A percentile compares a stretch with the other conserved stretches of the same genome.
Conservation (phyloP, 2,888 invertebrate genomes). For the Agrotis exclamationis region DNA sequence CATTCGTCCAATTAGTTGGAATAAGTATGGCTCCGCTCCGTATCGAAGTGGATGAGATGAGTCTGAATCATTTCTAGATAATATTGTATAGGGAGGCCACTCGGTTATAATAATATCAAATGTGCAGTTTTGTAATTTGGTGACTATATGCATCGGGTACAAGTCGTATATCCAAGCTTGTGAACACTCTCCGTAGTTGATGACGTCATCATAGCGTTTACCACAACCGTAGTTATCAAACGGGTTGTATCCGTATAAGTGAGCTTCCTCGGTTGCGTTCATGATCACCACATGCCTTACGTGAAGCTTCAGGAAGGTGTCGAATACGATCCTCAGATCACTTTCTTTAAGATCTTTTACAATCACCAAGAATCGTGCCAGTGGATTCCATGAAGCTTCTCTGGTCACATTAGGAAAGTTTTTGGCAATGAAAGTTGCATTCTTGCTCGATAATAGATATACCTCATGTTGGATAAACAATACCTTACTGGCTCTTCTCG, state of each 20-base stretch:
- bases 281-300: conserved; percentile 71
- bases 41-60: conserved; percentile 29
- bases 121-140: conserved; percentile 75
- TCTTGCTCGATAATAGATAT: conserved; percentile 68
- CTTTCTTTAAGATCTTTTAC: conserved; percentile 60
- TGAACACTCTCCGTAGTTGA: conserved; percentile 74
- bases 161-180: conserved; percentile 54
- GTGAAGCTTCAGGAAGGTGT: conserved; percentile 69
- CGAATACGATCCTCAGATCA: conserved; percentile 69
- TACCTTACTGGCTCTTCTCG: conserved; percentile 1
- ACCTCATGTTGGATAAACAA: conserved; percentile 49
- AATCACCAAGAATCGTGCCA: conserved; percentile 70
- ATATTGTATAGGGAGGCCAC: conserved; percentile 72
- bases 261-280: conserved; percentile 67
- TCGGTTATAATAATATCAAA: conserved; percentile 71
- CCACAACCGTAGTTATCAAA: conserved; percentile 80
- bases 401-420: conserved; percentile 57
- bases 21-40: conserved; percentile 70
- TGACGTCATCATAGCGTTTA: conserved; percentile 71
- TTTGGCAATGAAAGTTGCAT: conserved; percentile 56
- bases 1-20: conserved; percentile 71
- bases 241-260: conserved; percentile 79
- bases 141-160: conserved; percentile 69
- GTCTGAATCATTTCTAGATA: conserved; percentile 32
- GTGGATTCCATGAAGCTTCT: conserved; percentile 74